Evolutionary conservation across 2,113 vertebrate species (phyloP), one percentile per base, ranked within the genome.

Genomic region (Dolichotis patagonum): DNA sequence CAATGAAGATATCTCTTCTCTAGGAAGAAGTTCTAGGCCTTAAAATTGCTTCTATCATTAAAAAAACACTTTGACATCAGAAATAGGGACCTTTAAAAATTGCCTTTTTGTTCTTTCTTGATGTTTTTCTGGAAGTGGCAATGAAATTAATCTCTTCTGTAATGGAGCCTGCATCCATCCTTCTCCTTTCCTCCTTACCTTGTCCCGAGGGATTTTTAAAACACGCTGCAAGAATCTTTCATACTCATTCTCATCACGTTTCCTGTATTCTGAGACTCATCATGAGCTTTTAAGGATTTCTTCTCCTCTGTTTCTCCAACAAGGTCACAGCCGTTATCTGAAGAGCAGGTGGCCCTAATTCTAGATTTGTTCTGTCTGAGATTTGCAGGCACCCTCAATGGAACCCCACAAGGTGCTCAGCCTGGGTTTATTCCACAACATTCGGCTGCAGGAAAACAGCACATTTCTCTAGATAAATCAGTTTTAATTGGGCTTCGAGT

Each of bases 71-170:
- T 84, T 38, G 38, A 35, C 63, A 71, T 82, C 28, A 85, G 56
- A 96, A 77, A 78, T 28, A 96, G 49, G 35, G 67, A 49, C 26
- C 84, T 89, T 46, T 24, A 87, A 90, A 94, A 88, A 60, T 89
- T 54, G 63, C 17, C 65, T 85, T 97, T 95, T 63, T 28, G 35
- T 62, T 89, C 65, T 90, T 95, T 92, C 75, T 75, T 93, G 32
- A 46, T 88, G 38, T 93, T 96, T 96, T 88, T 60, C 38, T 95
- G 92, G 52, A 65, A 63, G 71, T 88, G 88, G 65, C 30, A 73
- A 78, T 85, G 78, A 94, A 94, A 93, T 88, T 85, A 65, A 89
- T 96, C 71, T 95, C 41, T 89, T 80, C 30, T 82, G 73, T 88
- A 91, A 82, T 30, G 13, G 58, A 77, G 14, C 30, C 20, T 28